Base-by-base conservation (phyloP, 2,797 vertebrate species). In the Molossus alvarezi region DNA sequence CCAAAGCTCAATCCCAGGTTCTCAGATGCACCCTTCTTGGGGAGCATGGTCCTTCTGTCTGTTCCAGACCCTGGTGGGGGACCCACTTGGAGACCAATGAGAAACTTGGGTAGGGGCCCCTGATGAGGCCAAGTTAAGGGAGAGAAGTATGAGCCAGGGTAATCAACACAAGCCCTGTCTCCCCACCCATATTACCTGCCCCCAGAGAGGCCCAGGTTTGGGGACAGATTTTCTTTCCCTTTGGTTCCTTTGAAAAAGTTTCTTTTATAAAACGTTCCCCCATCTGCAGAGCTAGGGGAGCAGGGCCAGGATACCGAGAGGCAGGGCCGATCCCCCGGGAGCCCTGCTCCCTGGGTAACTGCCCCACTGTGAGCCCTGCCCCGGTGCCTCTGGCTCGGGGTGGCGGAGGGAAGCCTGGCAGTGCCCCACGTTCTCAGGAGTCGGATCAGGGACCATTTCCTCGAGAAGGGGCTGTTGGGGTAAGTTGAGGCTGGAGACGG, bases 1-100 rank as follows among this genome's bases (percentile, higher is more conserved):
- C 82, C 41, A 80, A 64, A 97, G 93, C 92, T 91, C 92, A 92
- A 79, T 75, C 86, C 83, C 72, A 89, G 82, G 45, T 94, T 92
- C 85, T 79, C 79, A 82, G 72, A 41, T 23, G 58, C 15, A 67
- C 62, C 69, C 20, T 93, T 84, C 21, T 85, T 53, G 1, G 5
- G 84, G 73, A 90, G 23, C 81, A 55, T 10, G 48, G 37, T 33
- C 73, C 17, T 53, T 79, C 53, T 75, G 23, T 87, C 75, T 37
- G 55, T 81, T 53, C 45, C 27, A 73, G 82, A 33, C 69, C 29
- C 2, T n/a, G 21, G 37, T 62, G 9, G 91, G 25, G 58, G 72
- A 58, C 41, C 41, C 9, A 29, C n/a, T 86, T 45, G 13, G 53
- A 75, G 20, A 60, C 53, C 89, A n/a, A 20, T 37, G 55, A 88